Base-by-base conservation (phyloP, 2,113 vertebrate genomes). In the Emydocephalus ijimae region DNA sequence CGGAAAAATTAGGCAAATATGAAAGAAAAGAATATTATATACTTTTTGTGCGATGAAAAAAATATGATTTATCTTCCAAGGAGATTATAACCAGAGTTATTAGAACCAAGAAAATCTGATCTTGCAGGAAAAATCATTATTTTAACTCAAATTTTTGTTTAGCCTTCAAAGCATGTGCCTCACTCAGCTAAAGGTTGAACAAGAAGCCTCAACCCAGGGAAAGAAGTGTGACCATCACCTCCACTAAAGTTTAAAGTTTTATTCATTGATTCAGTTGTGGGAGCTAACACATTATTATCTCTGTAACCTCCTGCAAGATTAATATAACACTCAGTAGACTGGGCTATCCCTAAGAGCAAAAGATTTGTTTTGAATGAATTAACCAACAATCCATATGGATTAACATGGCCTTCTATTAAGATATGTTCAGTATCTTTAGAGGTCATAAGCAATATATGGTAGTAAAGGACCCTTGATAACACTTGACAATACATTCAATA, bases 1-100 rank as follows among this genome's bases (percentile, higher is more conserved):
- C 98, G 97, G 97, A 98, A 98, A 98, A 98, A 61, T 98, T 98
- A 98, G 98, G 98, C 98, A 98, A 98, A 98, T 98, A 98, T 98
- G 98, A 98, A 98, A 98, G 98, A 98, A 98, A 87, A 87, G 98
- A 98, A 98, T 91, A 55, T 98, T 97, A 98, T 98, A 50, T 12
- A 98, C 96, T 97, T 98, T 98, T 97, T 97, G 97, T 96, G 95
- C 97, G 98, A 98, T 98, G 98, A 96, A 97, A 98, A 97, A 97
- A 98, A 98, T 98, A 97, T 97, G 97, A 98, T 98, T 98, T 97
- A 98, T 98, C 97, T 98, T 97, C 97, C 95, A 96, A 87, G 26
- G 96, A 98, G 98, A 98, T 98, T 98, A 98, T 97, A 96, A 97
- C 96, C 97, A 98, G 97, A 98, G 98, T 97, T 98, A 98, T 98